phyloP scores from a whole-genome alignment of 1,140 invertebrate genomes.

The Anastrepha ludens region DNA sequence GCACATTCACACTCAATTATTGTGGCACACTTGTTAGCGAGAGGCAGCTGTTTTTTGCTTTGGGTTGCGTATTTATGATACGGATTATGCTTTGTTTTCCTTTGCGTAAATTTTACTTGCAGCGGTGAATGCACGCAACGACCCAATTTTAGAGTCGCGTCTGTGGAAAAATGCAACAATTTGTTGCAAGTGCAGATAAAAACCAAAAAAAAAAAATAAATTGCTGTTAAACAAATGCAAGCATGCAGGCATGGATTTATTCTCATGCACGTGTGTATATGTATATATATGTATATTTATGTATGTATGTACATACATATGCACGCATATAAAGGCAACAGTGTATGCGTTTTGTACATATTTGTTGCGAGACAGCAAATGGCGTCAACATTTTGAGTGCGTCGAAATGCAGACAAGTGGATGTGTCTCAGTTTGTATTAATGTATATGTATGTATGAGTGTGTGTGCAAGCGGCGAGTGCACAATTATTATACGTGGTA shows the following conservation, averaged over 20 bases:
- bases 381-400: background rate
- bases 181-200: slow-evolving; percentile 5
- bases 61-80: background rate
- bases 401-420: slow-evolving; percentile 37
- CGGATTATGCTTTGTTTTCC: background rate
- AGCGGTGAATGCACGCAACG: slow-evolving; percentile 37
- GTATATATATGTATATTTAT: background rate
- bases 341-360: background rate
- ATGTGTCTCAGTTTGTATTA: background rate
- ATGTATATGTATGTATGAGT: background rate
- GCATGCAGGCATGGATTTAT: background rate
- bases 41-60: background rate
- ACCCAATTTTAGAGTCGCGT: slow-evolving; percentile 36
- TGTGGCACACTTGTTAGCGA: background rate
- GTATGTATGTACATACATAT: background rate
- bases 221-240: background rate
- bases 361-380: background rate
- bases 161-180: slow-evolving; percentile 48
- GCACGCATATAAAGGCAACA: background rate
- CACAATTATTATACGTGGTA: background rate
- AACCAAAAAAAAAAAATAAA: background rate
- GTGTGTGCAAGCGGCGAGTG: background rate
- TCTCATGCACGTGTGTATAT: background rate
- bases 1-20: background rate
- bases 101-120: slow-evolving; percentile 41